These are phyloP conservation scores for Punctoribates punctum DNA, from an alignment of 2,888 invertebrate species.

Conservation along the genomic window DNA sequence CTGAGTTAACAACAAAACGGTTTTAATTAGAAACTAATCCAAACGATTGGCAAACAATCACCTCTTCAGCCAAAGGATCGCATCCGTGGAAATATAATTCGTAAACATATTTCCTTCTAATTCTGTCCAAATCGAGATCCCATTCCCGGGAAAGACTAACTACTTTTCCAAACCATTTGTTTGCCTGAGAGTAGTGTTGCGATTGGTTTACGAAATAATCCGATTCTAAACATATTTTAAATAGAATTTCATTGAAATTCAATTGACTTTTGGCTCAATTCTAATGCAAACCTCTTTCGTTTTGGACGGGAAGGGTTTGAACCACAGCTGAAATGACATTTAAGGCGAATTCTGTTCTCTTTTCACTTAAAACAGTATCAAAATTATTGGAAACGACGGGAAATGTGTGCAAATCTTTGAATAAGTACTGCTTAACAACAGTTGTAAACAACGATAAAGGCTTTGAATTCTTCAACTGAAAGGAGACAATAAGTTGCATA, in stretches of 20 bases:
- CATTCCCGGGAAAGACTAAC: slow-evolving; percentile 69
- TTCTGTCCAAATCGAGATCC: slow-evolving; percentile 68
- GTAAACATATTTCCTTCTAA: slow-evolving; percentile 72
- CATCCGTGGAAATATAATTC: slow-evolving; percentile 62
- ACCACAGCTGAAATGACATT: slow-evolving; percentile 45
- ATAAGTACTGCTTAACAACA: slow-evolving; percentile 57
- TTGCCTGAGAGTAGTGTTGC: slow-evolving; percentile 39
- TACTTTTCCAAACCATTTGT: slow-evolving; percentile 68
- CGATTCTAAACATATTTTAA: neutral
- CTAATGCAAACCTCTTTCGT: neutral
- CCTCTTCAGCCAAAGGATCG: slow-evolving; percentile 63
- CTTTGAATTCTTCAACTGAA: slow-evolving; percentile 66
- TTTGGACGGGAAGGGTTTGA: slow-evolving; percentile 46
- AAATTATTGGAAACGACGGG: slow-evolving; percentile 49
- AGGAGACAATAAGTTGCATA: slow-evolving; percentile 72
- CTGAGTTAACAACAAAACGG: slow-evolving; percentile 51
- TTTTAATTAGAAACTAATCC: neutral
- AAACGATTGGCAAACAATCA: slow-evolving; percentile 50
- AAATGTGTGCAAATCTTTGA: slow-evolving; percentile 46
- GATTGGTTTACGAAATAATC: slow-evolving; percentile 11
- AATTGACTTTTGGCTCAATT: neutral
- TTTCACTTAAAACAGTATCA: slow-evolving; percentile 66
- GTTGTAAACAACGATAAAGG: slow-evolving; percentile 74
- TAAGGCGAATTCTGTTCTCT: slow-evolving; percentile 59
- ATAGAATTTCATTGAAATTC: neutral